These are phyloP conservation scores for Hypocryptadius cinnamomeus DNA, from an alignment of 2,113 vertebrate genomes.

Conservation along the genomic window DNA sequence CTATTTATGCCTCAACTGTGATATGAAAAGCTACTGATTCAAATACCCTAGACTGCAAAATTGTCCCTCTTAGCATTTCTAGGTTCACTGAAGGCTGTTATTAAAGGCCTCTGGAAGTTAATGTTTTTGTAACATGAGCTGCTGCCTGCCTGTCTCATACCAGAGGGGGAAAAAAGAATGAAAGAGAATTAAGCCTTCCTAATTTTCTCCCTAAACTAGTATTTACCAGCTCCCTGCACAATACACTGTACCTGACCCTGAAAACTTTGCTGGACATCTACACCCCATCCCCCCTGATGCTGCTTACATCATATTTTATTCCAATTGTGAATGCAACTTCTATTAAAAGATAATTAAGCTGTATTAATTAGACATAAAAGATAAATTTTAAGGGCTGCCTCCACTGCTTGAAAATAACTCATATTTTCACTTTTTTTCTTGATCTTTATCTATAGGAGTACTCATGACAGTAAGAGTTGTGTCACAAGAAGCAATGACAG, in stretches of 20 bases:
- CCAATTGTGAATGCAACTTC: neutral
- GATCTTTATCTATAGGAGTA: neutral
- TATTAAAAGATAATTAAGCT: neutral
- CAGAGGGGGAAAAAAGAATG: neutral
- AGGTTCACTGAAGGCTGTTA: constrained; percentile 11
- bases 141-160: neutral
- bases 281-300: neutral
- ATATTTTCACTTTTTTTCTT: neutral
- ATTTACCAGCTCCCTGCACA: neutral
- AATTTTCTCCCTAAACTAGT: neutral
- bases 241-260: neutral
- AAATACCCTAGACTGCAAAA: constrained; percentile 26
- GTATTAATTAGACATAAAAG: neutral
- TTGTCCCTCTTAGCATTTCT: neutral
- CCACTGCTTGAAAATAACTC: neutral
- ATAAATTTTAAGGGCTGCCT: neutral
- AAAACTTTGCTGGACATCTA: neutral
- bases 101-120: constrained; percentile 29
- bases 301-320: neutral
- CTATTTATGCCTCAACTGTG: constrained; percentile 13
- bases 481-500: neutral
- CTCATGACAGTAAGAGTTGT: neutral
- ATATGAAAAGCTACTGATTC: constrained; percentile 44
- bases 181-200: neutral
- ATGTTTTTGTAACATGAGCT: neutral